Evolutionary conservation across 2,797 vertebrate genomes (phyloP).

Genomic region (Xenops minutus): DNA sequence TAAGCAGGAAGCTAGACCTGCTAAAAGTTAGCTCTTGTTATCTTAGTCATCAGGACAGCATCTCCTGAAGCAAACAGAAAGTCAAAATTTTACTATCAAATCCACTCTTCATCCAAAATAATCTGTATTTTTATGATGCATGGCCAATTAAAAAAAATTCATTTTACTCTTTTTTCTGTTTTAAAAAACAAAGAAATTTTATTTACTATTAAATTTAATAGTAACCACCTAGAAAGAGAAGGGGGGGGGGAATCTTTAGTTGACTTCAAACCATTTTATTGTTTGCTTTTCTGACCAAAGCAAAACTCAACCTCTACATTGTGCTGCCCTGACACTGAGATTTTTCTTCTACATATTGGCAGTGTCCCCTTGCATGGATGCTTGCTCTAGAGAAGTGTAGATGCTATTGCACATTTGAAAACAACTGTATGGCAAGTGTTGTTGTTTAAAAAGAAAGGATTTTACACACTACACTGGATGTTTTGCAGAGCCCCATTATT

Average conservation of each 20-base stretch:
- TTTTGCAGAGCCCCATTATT: not conserved
- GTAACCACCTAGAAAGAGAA: not conserved
- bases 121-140: not conserved
- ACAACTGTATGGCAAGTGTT: not conserved
- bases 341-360: not conserved
- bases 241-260: fast-evolving
- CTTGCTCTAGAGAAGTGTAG: not conserved
- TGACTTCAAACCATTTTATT: not conserved
- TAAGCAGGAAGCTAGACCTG: not conserved
- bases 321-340: not conserved
- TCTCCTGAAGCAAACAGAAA: not conserved
- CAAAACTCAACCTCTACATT: not conserved
- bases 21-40: not conserved
- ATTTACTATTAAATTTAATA: not conserved
- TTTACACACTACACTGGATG: not conserved
- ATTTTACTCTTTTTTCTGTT: not conserved
- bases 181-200: not conserved
- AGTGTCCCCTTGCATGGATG: not conserved
- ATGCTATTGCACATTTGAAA: not conserved
- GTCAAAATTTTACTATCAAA: not conserved
- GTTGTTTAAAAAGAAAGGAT: not conserved
- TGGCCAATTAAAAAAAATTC: fast-evolving
- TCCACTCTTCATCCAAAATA: not conserved
- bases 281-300: not conserved
- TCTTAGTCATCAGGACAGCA: not conserved